Evolutionary conservation across 2,888 invertebrate species (phyloP), one percentile per base, ranked within the genome.

Genomic region (Apamea crenata): DNA sequence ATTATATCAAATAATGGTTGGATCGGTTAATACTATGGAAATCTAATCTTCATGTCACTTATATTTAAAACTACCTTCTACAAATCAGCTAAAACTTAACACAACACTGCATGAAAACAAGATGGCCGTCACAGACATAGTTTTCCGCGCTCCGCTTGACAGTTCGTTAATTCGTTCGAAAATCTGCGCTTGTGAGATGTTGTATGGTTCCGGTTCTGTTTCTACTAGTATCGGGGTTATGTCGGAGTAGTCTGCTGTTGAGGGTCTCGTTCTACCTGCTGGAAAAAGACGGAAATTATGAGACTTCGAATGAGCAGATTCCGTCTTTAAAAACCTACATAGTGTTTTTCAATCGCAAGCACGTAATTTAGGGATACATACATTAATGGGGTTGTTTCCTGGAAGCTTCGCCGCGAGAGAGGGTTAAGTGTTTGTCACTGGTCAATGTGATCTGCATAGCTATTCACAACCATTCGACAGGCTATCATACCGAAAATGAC

Each of bases 221-320:
- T 96, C 96, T 85, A 96, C 96, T 65, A 96, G 82, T n/a, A 95
- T 90, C 8, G 96, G 96, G 0, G 95, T 93, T 47, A 95, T 93
- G 25, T 96, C 96, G 0, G 94, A 93, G 80, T 96, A 96, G 71
- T 95, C 96, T 1, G 91, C 88, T 2, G 95, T 95, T 0, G 94
- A 90, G 0, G 95, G 95, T 16, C 86, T 87, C 0, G 92, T 91
- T 74, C 92, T 90, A 10, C 95, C 96, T 0, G 72, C 85, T 85
- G 59, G 21, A 74, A 78, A 50, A 80, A 4, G 1, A 25, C 1
- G 3, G 2, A 32, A 78, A 36, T 72, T 74, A 25, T 36, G 2
- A 73, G 18, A 29, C 12, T 44, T 25, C 40, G 21, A 66, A 36
- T 12, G 2, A 47, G 44, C 6, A 61, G 16, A 29, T 65, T 65